Conservation (phyloP, 1,140 invertebrate species). For the Bicyclus anynana region DNA sequence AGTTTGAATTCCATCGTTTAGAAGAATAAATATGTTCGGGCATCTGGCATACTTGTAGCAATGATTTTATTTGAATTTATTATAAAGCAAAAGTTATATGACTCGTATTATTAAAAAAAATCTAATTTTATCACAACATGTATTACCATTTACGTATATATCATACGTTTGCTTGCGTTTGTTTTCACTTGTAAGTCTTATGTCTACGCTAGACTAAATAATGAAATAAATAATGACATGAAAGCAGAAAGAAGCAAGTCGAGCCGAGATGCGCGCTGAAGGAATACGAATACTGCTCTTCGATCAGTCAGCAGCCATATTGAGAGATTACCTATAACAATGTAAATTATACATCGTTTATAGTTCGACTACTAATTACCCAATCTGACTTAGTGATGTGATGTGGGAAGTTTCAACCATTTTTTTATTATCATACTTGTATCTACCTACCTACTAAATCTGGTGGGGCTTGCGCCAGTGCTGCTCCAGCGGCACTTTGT, state of each 20-base stretch:
- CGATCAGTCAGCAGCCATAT: conserved; percentile 26
- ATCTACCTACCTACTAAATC: too few species aligned
- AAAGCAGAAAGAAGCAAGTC: conserved; percentile 10
- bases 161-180: too few species aligned
- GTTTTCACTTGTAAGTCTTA: conserved; percentile 19
- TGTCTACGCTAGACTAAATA: conserved; percentile 40
- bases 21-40: neutral
- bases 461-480: too few species aligned
- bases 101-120: too few species aligned
- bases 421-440: too few species aligned
- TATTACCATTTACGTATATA: too few species aligned
- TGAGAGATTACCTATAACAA: conserved; percentile 23
- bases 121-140: too few species aligned
- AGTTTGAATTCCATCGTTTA: neutral
- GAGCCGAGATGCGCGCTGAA: conserved; percentile 19
- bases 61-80: neutral
- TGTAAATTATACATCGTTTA: neutral
- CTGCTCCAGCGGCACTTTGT: too few species aligned
- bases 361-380: neutral
- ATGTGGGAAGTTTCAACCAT: too few species aligned
- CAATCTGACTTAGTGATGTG: too few species aligned
- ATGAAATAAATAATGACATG: conserved; percentile 50
- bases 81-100: too few species aligned
- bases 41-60: conserved; percentile 8
- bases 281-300: conserved; percentile 26